Evolutionary conservation across 2,113 vertebrate genomes (phyloP).

Genomic region (Oceanodroma tethys): DNA sequence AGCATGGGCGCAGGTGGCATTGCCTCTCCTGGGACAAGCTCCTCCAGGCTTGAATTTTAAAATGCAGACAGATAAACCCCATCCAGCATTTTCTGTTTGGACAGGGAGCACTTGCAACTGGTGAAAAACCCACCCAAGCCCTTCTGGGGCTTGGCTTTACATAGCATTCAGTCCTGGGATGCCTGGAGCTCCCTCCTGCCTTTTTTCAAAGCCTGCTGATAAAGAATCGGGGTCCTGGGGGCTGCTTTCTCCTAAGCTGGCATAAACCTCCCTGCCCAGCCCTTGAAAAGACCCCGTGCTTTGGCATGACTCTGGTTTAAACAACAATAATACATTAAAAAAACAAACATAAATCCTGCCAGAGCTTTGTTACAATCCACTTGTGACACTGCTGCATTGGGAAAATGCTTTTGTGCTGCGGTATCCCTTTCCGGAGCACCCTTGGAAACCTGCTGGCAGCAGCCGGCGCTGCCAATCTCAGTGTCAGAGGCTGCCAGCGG

Average conservation of each 20-base stretch:
- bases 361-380: background rate
- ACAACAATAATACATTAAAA: background rate
- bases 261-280: background rate
- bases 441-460: background rate
- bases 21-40: background rate
- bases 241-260: background rate
- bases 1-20: background rate
- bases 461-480: background rate
- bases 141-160: background rate
- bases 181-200: background rate
- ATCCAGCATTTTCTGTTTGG: background rate
- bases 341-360: background rate
- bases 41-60: background rate
- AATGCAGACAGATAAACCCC: background rate
- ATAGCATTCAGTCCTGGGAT: background rate
- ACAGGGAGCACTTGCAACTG: background rate
- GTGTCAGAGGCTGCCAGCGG: fast-evolving
- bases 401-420: background rate
- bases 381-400: background rate
- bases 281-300: background rate
- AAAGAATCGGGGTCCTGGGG: background rate
- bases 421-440: background rate
- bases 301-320: background rate
- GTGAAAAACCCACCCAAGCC: background rate
- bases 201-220: background rate